These are phyloP conservation scores for Moxostoma hubbsi DNA, from an alignment of 2,797 vertebrate species.

Conservation along the genomic window DNA sequence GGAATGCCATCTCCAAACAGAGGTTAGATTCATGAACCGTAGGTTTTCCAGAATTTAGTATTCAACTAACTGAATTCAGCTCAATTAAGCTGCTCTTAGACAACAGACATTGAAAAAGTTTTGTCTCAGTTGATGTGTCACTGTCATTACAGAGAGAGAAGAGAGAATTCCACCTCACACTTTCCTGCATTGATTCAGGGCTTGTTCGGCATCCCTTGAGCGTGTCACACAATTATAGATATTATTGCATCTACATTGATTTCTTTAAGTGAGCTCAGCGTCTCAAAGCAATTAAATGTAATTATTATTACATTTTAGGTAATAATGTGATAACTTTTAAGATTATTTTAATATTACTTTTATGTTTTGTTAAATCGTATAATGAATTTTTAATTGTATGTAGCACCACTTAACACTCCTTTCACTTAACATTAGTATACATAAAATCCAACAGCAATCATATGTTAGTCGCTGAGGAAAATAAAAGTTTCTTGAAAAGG, in stretches of 20 bases:
- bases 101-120: constrained; percentile 67
- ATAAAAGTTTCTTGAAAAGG: too few species aligned
- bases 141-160: constrained; percentile 81
- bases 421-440: too few species aligned
- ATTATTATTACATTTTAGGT: too few species aligned
- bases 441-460: too few species aligned
- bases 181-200: constrained; percentile 82
- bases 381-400: too few species aligned
- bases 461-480: too few species aligned
- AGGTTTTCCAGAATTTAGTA: constrained; percentile 75
- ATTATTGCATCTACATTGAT: constrained; percentile 89
- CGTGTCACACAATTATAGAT: constrained; percentile 86
- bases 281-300: constrained; percentile 86
- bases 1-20: too few species aligned
- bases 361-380: too few species aligned
- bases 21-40: constrained; percentile 82
- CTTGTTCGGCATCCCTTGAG: constrained; percentile 83
- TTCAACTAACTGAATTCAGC: constrained; percentile 65
- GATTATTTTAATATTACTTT: too few species aligned
- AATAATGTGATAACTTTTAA: too few species aligned
- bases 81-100: constrained; percentile 80
- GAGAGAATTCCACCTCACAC: constrained; percentile 83
- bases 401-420: too few species aligned
- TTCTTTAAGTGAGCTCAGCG: constrained; percentile 75
- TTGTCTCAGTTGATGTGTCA: constrained; percentile 74